Base-by-base conservation (phyloP, 2,797 vertebrate species). In the Ctenopoma multispine region DNA sequence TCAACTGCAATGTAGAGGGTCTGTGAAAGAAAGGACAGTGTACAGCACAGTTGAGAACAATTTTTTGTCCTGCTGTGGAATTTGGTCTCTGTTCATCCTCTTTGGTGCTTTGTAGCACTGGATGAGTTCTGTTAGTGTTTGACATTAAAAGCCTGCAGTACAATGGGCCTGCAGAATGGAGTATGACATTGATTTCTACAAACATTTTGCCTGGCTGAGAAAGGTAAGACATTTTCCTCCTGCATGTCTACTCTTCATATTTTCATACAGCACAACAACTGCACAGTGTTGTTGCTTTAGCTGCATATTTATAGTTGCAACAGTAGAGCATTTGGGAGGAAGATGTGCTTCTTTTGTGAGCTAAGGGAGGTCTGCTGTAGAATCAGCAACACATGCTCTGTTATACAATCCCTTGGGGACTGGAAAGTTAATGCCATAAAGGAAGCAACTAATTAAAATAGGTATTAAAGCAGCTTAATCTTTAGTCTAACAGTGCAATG, bases 131-230 rank as follows among this genome's bases (percentile, higher is more conserved):
- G 36, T 69, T 92, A 61, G 69, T 65, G 78, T 88, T 83, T 90
- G 80, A 88, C 75, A 66, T 56, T 68, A 80, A 79, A 77, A 92
- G 94, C 90, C 90, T 91, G n/a, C 53, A 69, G 69, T 81, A 95
- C 94, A 87, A 98, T 98, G 97, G 97, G 94, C 94, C 87, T 94
- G 87, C 93, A 97, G 92, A 89, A 99, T 99, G 97, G 98, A 99
- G 93, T 94, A 95, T 92, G 95, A 97, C 86, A 96, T 97, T 94
- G 96, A 99, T 95, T 96, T 97, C 93, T 96, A 97, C 95, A 97
- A 96, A 94, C 97, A 98, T 92, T 98, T 99, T 92, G 89, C 96
- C 63, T 99, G 98, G 98, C 95, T 98, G 58, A 96, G 93, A 89
- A 96, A 96, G 97, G 98, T 99, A 96, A 96, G 97, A 93, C 74